A percentile compares a stretch with the other conserved stretches of the same genome.
These are phyloP conservation scores for Ellobius talpinus DNA, from an alignment of 2,113 vertebrate genomes.

Conservation along the genomic window DNA sequence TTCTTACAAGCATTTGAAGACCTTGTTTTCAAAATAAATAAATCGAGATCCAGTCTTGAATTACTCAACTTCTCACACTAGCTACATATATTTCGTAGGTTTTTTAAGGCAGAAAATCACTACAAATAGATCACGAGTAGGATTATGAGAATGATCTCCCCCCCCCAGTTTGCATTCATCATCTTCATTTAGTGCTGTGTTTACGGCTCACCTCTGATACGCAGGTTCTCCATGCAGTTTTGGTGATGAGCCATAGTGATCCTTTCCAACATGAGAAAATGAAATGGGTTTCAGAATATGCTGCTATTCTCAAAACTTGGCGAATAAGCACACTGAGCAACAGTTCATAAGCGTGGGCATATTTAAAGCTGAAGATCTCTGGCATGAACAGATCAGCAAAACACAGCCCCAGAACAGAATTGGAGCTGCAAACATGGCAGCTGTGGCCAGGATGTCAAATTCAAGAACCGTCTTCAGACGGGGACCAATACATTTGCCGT, in stretches of 20 bases:
- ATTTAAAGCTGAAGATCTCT: constrained; percentile 63
- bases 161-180: background rate
- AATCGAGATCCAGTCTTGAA: constrained; percentile 3
- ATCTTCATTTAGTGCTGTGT: background rate
- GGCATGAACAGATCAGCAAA: constrained; percentile 67
- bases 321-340: constrained; percentile 52
- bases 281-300: constrained; percentile 41
- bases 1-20: constrained; percentile 40
- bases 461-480: constrained; percentile 21
- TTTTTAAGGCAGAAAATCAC: background rate
- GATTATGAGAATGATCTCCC: background rate
- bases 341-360: background rate
- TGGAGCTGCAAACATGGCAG: constrained; percentile 25
- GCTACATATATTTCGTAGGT: background rate
- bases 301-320: constrained; percentile 65
- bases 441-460: background rate
- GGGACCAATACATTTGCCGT: background rate
- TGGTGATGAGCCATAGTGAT: constrained; percentile 5
- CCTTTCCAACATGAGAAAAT: constrained; percentile 56
- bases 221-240: background rate
- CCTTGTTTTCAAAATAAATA: constrained; percentile 6
- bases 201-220: background rate
- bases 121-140: background rate
- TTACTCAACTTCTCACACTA: background rate
- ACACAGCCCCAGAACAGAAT: constrained; percentile 17